Percentiles rank a stretch among this genome's conserved stretches.
phyloP scores from a whole-genome alignment of 1,140 invertebrate species.

The Drosophila murphyi region DNA sequence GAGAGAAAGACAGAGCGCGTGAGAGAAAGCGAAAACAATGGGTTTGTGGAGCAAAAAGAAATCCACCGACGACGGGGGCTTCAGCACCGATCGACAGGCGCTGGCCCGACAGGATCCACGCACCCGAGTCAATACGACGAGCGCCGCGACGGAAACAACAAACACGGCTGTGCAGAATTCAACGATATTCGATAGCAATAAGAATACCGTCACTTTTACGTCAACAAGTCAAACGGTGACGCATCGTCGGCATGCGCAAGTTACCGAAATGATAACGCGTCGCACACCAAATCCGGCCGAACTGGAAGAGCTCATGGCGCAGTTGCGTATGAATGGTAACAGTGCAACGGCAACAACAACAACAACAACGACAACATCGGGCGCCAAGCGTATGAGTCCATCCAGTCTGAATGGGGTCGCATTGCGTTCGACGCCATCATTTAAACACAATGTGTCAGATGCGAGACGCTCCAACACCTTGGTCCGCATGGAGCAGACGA shows the following conservation, averaged over 20 bases:
- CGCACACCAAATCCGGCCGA: constrained; percentile 68
- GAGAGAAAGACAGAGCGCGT: not conserved
- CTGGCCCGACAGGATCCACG: constrained; percentile 72
- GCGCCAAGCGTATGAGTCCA: constrained; percentile 30
- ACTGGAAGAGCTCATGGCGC: constrained; percentile 56
- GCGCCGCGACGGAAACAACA: constrained; percentile 70
- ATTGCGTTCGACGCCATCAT: constrained; percentile 55
- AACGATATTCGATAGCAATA: constrained; percentile 72
- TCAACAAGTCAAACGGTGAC: constrained; percentile 77
- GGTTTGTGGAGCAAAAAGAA: constrained; percentile 61
- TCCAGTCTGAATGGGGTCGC: constrained; percentile 58
- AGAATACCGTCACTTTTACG: constrained; percentile 65
- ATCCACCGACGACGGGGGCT: constrained; percentile 41
- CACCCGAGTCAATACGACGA: constrained; percentile 70
- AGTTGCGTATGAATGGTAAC: constrained; percentile 48
- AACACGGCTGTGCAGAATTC: constrained; percentile 75
- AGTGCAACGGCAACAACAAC: constrained; percentile 37
- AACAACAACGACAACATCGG: not conserved
- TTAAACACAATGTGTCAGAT: constrained; percentile 50
- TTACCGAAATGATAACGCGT: constrained; percentile 71
- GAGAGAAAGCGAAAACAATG: constrained; percentile 45
- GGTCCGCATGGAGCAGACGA: constrained; percentile 63
- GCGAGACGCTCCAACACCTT: constrained; percentile 63
- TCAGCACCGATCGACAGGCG: constrained; percentile 28
- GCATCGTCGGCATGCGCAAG: constrained; percentile 62